These are phyloP conservation scores for Phenganax marumi DNA, from an alignment of 92 coral and sea anemone genomes.

Conservation along the genomic window DNA sequence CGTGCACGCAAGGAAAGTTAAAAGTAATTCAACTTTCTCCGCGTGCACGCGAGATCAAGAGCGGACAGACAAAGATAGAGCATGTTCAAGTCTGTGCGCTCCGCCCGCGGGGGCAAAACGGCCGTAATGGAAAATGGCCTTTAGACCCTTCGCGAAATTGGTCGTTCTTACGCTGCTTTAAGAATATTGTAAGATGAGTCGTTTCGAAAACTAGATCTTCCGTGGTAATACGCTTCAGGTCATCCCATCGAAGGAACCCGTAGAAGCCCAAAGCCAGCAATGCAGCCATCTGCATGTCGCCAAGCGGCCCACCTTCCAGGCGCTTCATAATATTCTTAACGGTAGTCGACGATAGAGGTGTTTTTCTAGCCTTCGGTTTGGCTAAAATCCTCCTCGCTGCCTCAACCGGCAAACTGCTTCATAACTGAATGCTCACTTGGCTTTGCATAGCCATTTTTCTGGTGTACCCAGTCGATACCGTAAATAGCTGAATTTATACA, in stretches of 20 bases:
- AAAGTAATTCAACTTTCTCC: too few species aligned
- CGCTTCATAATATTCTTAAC: constrained; percentile 42
- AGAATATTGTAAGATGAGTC: constrained; percentile 48
- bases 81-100: too few species aligned
- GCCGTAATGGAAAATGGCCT: too few species aligned
- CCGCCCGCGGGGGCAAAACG: too few species aligned
- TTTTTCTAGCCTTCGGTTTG: constrained; percentile 35
- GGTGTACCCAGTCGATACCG: constrained; percentile 47
- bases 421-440: constrained; percentile 34
- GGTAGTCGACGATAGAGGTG: constrained; percentile 22
- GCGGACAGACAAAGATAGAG: too few species aligned
- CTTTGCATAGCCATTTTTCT: constrained; percentile 42
- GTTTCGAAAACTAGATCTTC: constrained; percentile 35
- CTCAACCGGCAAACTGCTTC: constrained; percentile 32
- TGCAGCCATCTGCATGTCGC: constrained; percentile 39
- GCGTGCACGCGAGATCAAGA: too few species aligned
- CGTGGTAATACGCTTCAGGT: constrained; percentile 29
- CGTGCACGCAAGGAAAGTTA: too few species aligned
- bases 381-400: constrained; percentile 48
- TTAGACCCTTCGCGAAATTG: constrained; percentile 51
- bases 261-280: constrained; percentile 46
- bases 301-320: constrained; percentile 48
- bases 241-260: constrained; percentile 55
- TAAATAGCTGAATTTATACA: constrained; percentile 46
- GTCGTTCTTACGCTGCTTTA: constrained; percentile 46